Percentiles rank a stretch among this genome's conserved stretches.
phyloP scores from a whole-genome alignment of 2,888 invertebrate genomes.

The Electrophaes corylata region DNA sequence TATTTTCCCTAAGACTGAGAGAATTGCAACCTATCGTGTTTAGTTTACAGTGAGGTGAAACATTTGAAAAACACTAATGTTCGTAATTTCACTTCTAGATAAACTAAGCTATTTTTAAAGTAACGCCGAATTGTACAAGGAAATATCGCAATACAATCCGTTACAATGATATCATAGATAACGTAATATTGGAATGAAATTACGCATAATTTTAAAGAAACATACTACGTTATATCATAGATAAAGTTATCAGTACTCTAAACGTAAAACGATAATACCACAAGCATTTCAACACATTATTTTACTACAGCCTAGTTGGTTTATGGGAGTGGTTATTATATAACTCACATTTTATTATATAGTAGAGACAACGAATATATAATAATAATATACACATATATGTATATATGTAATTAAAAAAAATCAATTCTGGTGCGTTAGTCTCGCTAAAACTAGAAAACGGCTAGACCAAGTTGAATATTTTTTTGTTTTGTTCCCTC shows the following conservation, averaged over 20 bases:
- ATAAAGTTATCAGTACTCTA: constrained; percentile 37
- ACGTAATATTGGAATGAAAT: constrained; percentile 8
- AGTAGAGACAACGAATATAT: no score
- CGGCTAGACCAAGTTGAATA: no score
- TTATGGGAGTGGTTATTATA: no score
- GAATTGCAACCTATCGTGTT: not conserved
- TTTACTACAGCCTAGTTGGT: not conserved
- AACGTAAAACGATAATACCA: constrained; percentile 31
- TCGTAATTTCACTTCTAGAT: not conserved
- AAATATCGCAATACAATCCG: not conserved
- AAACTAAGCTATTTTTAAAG: not conserved
- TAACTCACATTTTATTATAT: no score
- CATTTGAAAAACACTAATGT: not conserved
- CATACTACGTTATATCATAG: constrained; percentile 40
- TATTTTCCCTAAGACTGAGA: not conserved
- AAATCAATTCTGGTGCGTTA: no score
- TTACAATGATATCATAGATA: constrained; percentile 11
- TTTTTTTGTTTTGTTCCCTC: no score
- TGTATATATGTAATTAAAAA: no score
- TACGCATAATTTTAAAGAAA: constrained; percentile 21
- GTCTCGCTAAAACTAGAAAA: no score
- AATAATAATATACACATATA: no score
- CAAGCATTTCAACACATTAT: not conserved
- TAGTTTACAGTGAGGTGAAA: not conserved
- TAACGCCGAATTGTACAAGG: not conserved